Base-by-base conservation (phyloP, 2,888 invertebrate species). In the Dermolepida albohirtum region DNA sequence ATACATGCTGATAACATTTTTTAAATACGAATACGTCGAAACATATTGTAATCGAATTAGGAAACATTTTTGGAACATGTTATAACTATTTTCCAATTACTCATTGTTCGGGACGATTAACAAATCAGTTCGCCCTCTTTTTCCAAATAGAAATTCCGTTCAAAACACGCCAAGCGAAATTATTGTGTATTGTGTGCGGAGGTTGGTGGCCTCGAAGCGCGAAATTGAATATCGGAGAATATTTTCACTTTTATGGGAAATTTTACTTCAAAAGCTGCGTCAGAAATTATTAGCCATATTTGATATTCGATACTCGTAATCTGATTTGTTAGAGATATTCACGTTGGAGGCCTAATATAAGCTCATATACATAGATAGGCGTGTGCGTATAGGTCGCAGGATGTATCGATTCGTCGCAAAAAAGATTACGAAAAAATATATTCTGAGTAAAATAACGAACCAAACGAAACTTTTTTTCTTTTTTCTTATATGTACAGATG, bases 211-310 rank as follows among this genome's bases (percentile, higher is more conserved):
- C 12, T 51, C 51, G 12, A 27, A 29, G 51, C 51, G 51, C 29
- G 51, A 51, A 51, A 51, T 51, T 51, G 51, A 51, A 51, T 51
- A 51, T 51, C 51, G 51, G 29, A 14, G 51, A 51, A 29, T 51
- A 29, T 27, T n/a, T 12, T 14, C 12, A 14, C 44, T 12, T 44
- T 44, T 44, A 12, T 12, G 12, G 14, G 14, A 44, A 14, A 14
- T 44, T 14, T 14, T 44, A 44, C 44, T 14, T 44, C 14, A 10
- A 44, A 44, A 44, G 12, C 14, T 14, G 12, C 44, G 14, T 14
- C 44, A 14, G 44, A n/a, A 44, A 34, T 34, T 34, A 34, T 34
- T 34, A 34, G 34, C 34, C 34, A 34, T 34, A 34, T 34, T 34
- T 34, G 34, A 34, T 34, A 34, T 34, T 34, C 34, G 34, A 34